Conservation (phyloP, 2,113 vertebrate species). For the Dasyornis broadbenti region DNA sequence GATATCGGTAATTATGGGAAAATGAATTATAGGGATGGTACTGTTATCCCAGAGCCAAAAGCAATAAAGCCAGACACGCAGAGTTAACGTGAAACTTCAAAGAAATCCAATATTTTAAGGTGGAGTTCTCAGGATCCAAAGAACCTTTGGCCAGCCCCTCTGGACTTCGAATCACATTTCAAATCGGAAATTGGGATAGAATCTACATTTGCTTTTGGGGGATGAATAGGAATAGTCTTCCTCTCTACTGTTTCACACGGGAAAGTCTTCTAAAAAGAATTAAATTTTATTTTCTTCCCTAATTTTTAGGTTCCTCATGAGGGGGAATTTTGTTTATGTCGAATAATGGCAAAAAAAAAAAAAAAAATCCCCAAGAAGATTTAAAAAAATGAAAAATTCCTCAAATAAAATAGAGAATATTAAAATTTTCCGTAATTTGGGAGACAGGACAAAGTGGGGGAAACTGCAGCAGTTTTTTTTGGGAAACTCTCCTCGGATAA, state of each 20-base stretch:
- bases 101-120: neutral
- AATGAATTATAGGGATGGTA: conserved; percentile 12
- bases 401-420: neutral
- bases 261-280: neutral
- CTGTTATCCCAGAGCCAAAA: conserved; percentile 17
- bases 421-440: neutral
- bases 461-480: neutral
- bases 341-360: neutral
- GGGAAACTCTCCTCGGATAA: neutral
- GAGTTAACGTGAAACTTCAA: conserved; percentile 6
- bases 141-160: neutral
- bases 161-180: neutral
- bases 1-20: neutral
- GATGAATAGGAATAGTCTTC: neutral
- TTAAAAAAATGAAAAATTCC: neutral
- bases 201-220: neutral
- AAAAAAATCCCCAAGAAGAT: neutral
- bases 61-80: conserved; percentile 1
- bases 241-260: neutral
- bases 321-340: neutral
- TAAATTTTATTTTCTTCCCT: neutral
- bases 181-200: neutral
- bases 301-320: neutral
- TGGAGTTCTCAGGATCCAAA: neutral
- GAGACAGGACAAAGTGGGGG: neutral